phyloP scores from a whole-genome alignment of 2,888 invertebrate genomes.

The Andricus quercusramuli region DNA sequence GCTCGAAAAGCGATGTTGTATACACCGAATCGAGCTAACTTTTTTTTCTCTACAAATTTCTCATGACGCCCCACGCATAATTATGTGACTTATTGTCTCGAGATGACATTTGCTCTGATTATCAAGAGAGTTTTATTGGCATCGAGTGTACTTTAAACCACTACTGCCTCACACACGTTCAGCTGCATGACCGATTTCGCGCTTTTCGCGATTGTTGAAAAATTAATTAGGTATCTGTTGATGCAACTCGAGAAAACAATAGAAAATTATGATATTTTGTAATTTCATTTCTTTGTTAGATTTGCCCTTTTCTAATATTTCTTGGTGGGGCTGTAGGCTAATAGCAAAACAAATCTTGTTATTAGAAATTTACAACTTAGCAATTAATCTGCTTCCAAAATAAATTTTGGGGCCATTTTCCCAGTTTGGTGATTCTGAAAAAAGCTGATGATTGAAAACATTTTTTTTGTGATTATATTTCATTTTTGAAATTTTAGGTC shows the following conservation, averaged over 20 bases:
- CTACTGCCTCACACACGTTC: constrained; percentile 39
- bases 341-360: background rate
- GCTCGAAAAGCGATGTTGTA: constrained; percentile 58
- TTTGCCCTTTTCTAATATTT: background rate
- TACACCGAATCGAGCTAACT: constrained; percentile 71
- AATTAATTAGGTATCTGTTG: constrained; percentile 6
- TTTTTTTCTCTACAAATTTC: constrained; percentile 70
- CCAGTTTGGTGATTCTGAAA: background rate
- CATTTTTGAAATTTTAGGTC: constrained; percentile 2
- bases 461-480: background rate
- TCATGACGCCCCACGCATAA: constrained; percentile 64
- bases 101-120: constrained; percentile 19
- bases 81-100: constrained; percentile 61
- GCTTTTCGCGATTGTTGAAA: constrained; percentile 27
- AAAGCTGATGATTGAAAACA: background rate
- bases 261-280: background rate
- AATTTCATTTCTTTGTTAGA: background rate
- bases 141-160: constrained; percentile 60
- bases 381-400: background rate
- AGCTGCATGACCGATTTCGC: constrained; percentile 37
- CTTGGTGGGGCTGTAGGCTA: background rate
- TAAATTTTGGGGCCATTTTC: background rate
- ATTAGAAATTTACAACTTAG: background rate
- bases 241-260: background rate
- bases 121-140: constrained; percentile 46